Conservation (phyloP, 2,888 invertebrate species). For the Julus scanicus region DNA sequence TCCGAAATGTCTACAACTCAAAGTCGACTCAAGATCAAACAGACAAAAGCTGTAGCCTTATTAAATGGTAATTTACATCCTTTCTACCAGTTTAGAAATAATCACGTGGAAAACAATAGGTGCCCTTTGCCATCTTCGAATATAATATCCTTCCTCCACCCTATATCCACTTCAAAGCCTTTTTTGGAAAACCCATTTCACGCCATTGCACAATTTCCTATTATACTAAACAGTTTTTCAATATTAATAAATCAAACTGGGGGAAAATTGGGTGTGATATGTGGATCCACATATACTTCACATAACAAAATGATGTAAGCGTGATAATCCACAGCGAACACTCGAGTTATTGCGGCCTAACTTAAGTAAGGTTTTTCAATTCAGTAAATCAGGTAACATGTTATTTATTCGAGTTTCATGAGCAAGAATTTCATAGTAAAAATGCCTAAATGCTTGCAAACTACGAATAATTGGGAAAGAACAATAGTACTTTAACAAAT, state of each 20-base stretch:
- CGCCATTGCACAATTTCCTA: neutral
- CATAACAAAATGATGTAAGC: neutral
- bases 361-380: neutral
- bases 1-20: neutral
- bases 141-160: neutral
- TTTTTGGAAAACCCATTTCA: neutral
- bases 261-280: neutral
- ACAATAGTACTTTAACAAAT: neutral
- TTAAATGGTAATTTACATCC: constrained; percentile 17
- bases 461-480: no score
- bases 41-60: constrained; percentile 5
- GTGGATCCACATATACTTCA: neutral
- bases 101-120: constrained; percentile 21
- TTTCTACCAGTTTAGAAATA: neutral
- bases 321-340: neutral
- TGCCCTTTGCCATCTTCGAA: neutral
- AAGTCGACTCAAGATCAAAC: constrained; percentile 35
- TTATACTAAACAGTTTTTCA: neutral
- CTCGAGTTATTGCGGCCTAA: neutral
- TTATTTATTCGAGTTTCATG: neutral
- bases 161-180: neutral
- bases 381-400: neutral
- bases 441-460: no score
- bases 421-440: neutral
- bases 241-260: neutral